Base-by-base conservation (phyloP, 2,797 vertebrate genomes). In the Hozukius guyotensis region DNA sequence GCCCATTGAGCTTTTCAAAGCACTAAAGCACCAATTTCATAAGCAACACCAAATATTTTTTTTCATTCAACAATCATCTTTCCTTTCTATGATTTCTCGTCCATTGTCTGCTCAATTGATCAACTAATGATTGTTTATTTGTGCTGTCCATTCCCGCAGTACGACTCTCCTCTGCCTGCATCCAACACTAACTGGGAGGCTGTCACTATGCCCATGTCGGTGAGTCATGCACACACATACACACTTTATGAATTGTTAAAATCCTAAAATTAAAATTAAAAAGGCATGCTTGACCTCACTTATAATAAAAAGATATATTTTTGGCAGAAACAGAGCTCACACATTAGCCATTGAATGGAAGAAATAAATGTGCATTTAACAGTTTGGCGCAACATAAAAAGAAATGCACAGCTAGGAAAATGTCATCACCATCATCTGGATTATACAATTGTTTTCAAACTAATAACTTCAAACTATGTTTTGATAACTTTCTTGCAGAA, bases 101-200 rank as follows among this genome's bases (percentile, higher is more conserved):
- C 16, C 16, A 16, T 16, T 61, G 5, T 67, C 6, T 63, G 36
- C 36, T 62, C 3, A 52, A 8, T 27, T 27, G n/a, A 57, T 60
- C 4, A 9, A 20, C 60, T 52, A 34, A 31, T 42, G n/a, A 55
- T 56, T 16, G 5, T 2, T 85, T 59, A 64, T 84, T 64, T 72
- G 59, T 81, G 90, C 84, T 89, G 76, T 88, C 70, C 78, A 63
- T 79, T 84, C 91, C 90, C 90, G 94, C 93, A 98, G 97, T 94
- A 96, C 81, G 96, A 96, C 88, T 94, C 96, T 81, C 94, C 95
- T 78, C 93, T 95, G n/a, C 93, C 95, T 80, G 94, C 93, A 56
- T 97, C 96, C 72, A 96, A 96, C 86, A 96, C 94, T 88, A 98
- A 98, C 91, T 98, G 97, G 97, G 97, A 97, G 87, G 97, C 96